Evolutionary conservation across 2,888 invertebrate species (phyloP).

Genomic region (Rugalucina vietnamica): DNA sequence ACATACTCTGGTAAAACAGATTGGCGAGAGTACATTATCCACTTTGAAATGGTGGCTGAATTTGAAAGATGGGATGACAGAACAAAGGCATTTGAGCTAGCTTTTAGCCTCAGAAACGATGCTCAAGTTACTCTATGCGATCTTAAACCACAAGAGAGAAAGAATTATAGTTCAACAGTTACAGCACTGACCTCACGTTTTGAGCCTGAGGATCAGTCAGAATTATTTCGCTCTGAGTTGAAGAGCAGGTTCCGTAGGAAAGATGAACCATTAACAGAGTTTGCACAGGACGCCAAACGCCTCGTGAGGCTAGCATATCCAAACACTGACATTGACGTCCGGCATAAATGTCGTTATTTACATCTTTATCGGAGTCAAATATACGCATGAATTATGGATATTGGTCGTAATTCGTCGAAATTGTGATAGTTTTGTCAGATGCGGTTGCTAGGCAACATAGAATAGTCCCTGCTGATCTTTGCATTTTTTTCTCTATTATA

Average conservation of each 20-base stretch:
- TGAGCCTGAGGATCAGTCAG: conserved; percentile 18
- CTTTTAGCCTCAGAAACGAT: neutral
- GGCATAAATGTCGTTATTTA: no score
- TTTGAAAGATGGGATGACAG: neutral
- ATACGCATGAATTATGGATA: no score
- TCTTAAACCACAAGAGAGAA: neutral
- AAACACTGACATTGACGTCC: neutral
- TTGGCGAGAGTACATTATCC: neutral
- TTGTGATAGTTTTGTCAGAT: no score
- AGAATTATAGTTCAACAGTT: neutral
- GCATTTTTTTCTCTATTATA: no score
- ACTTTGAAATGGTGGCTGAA: conserved; percentile 11
- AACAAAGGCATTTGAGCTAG: conserved; percentile 1
- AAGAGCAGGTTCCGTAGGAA: neutral
- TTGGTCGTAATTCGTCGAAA: no score
- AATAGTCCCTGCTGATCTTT: no score
- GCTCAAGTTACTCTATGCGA: neutral
- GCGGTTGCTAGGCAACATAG: no score
- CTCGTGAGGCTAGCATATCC: conserved; percentile 13
- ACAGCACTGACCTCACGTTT: conserved; percentile 1
- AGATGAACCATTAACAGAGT: conserved; percentile 4
- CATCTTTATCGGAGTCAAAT: no score
- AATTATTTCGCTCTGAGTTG: neutral
- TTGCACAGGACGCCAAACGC: conserved; percentile 11
- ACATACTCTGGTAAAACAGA: neutral